phyloP scores from a whole-genome alignment of 2,797 vertebrate genomes.

The Leptatherina wallacei region DNA sequence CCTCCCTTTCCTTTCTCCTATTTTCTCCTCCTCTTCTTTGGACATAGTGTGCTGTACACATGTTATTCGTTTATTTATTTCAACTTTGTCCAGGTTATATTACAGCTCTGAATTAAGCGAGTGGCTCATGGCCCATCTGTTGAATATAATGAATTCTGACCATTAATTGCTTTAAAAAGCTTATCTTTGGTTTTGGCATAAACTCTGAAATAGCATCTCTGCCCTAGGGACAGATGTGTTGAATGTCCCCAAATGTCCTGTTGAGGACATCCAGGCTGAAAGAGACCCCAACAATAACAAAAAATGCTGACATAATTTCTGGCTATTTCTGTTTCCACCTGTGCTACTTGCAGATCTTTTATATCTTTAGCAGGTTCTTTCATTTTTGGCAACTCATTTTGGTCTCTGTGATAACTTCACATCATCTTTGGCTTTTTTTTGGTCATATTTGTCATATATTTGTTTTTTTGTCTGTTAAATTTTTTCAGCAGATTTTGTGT shows the following conservation, averaged over 20 bases:
- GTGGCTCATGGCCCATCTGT: slow-evolving; percentile 49
- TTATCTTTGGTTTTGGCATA: not conserved
- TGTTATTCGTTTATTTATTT: slow-evolving; percentile 5
- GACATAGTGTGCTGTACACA: slow-evolving; percentile 28
- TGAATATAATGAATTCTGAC: slow-evolving; percentile 43
- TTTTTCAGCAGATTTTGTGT: not conserved
- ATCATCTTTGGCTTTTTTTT: not conserved
- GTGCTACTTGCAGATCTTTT: not conserved
- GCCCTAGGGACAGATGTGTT: not conserved
- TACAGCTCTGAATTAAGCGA: slow-evolving; percentile 40
- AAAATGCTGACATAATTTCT: not conserved
- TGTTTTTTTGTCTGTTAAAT: not conserved
- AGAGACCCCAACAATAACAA: not conserved
- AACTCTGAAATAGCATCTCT: not conserved
- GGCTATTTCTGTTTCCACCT: not conserved
- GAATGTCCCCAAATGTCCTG: not conserved
- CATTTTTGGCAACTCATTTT: not conserved
- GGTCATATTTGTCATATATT: not conserved
- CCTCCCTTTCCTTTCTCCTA: slow-evolving; percentile 27
- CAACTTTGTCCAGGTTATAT: slow-evolving; percentile 20
- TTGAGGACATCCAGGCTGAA: not conserved
- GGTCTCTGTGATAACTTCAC: not conserved
- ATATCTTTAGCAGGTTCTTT: not conserved
- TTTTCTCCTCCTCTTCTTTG: slow-evolving; percentile 32
- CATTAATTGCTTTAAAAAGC: not conserved